These are phyloP conservation scores for Puntigrus tetrazona DNA, from an alignment of 2,113 vertebrate genomes.

Conservation along the genomic window DNA sequence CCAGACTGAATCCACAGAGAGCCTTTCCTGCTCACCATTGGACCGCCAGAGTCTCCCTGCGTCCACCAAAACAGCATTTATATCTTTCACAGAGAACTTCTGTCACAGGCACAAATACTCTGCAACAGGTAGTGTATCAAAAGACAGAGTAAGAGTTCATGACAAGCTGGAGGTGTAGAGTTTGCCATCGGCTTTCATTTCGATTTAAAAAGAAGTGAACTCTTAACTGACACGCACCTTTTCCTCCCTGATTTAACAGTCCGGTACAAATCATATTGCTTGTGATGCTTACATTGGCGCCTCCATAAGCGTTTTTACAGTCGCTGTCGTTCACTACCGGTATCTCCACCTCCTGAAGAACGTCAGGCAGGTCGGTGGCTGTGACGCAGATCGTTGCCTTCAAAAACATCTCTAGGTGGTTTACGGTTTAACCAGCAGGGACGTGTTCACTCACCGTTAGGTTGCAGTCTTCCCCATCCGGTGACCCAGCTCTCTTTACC, in stretches of 20 bases:
- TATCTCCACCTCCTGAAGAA: conserved; percentile 68
- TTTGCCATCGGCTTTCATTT: no score
- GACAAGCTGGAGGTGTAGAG: no score
- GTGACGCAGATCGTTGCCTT: not conserved
- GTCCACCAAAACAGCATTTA: no score
- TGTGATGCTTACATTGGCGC: no score
- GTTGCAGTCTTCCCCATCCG: conserved; percentile 73
- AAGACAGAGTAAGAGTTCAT: no score
- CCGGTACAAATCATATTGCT: conserved; percentile 53
- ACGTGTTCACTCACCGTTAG: conserved; percentile 27
- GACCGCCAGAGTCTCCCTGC: no score
- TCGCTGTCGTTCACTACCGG: conserved; percentile 46
- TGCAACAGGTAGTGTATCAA: no score
- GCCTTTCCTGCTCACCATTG: no score
- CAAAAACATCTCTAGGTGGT: not conserved
- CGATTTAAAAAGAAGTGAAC: no score
- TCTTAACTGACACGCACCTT: conserved; percentile 64
- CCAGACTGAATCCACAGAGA: no score
- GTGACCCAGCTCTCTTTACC: conserved; percentile 73
- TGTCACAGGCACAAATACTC: no score
- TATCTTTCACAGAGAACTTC: no score
- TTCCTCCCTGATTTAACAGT: conserved; percentile 58
- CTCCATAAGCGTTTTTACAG: conserved; percentile 53
- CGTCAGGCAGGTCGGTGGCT: conserved; percentile 44
- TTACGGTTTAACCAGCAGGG: not conserved